These are phyloP conservation scores for Teleogryllus occipitalis DNA, from an alignment of 1,140 invertebrate genomes.

Conservation along the genomic window DNA sequence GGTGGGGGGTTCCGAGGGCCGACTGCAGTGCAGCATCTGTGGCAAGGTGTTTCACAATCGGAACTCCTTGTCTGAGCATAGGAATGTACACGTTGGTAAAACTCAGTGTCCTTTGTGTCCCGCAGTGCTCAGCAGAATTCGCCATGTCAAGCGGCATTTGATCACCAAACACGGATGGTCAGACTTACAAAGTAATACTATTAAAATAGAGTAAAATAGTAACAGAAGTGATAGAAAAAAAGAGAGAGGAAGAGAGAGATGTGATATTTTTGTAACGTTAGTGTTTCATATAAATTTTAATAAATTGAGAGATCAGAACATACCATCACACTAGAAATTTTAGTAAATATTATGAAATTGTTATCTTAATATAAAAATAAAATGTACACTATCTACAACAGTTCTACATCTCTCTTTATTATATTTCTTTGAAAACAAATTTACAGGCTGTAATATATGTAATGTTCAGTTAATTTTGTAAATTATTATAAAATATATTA, in stretches of 20 bases:
- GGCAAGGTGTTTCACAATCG: constrained; percentile 45
- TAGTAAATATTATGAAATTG: not conserved
- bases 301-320: not conserved
- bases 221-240: constrained; percentile 44
- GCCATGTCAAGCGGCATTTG: constrained; percentile 42
- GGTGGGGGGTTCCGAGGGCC: constrained; percentile 13
- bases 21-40: constrained; percentile 40
- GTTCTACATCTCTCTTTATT: not conserved
- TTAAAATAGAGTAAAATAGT: constrained; percentile 29
- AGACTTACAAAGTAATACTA: not conserved
- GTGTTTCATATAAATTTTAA: not conserved
- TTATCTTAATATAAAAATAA: not conserved
- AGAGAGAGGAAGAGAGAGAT: constrained; percentile 37
- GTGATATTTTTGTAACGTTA: not conserved
- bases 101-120: constrained; percentile 44
- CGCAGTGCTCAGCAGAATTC: constrained; percentile 42
- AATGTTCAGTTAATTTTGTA: not conserved
- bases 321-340: not conserved
- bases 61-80: constrained; percentile 46
- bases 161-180: constrained; percentile 41
- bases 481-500: not conserved
- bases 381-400: not conserved
- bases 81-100: constrained; percentile 45
- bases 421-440: not conserved
- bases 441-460: not conserved